These are phyloP conservation scores for Cosmia trapezina DNA, from an alignment of 2,888 invertebrate species.

Conservation along the genomic window DNA sequence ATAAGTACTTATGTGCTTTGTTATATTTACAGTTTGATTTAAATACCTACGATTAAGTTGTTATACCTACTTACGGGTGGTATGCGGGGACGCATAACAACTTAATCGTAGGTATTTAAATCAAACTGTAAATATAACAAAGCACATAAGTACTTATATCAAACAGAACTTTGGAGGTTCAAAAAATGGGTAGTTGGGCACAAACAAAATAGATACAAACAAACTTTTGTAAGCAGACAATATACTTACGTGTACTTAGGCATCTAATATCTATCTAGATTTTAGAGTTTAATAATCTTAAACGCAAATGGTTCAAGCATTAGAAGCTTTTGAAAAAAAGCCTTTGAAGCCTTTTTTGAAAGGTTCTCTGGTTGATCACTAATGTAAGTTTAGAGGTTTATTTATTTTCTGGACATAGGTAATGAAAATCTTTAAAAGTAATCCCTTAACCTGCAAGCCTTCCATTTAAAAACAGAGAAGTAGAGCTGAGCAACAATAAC, in stretches of 20 bases:
- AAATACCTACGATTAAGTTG: not conserved
- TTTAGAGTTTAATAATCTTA: not conserved
- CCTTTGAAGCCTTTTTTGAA: no score
- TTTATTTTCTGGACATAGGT: not conserved
- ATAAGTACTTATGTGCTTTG: constrained; percentile 9
- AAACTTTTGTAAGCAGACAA: constrained; percentile 30
- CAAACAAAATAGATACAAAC: constrained; percentile 19
- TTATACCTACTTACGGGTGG: not conserved
- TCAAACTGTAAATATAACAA: constrained; percentile 14
- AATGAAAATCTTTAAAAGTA: not conserved
- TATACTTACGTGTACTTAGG: constrained; percentile 18
- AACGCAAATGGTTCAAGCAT: not conserved
- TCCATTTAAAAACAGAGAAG: constrained; percentile 19
- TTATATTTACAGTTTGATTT: constrained; percentile 1
- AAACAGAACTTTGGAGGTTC: not conserved
- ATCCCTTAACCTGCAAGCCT: not conserved
- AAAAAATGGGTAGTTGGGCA: constrained; percentile 15
- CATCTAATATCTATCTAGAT: not conserved
- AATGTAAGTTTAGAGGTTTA: not conserved
- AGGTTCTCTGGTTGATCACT: not conserved
- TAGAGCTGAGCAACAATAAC: constrained; percentile 32
- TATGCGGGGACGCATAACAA: not conserved
- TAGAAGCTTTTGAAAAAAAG: no score
- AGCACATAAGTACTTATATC: not conserved
- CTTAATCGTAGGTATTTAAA: not conserved